These are phyloP conservation scores for Agapostemon virescens DNA, from an alignment of 2,888 invertebrate genomes.

Conservation along the genomic window DNA sequence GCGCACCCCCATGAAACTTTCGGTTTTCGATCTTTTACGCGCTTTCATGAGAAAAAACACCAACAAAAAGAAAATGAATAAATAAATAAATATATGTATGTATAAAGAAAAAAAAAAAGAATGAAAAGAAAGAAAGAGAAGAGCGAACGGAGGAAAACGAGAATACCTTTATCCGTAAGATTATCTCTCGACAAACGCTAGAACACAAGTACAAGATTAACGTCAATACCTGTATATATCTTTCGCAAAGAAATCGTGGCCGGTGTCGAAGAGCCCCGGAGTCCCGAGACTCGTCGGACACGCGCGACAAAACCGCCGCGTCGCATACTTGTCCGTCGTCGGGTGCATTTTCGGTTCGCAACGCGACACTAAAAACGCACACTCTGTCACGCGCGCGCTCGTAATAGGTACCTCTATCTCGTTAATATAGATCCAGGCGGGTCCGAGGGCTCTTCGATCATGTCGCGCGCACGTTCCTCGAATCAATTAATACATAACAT, in stretches of 20 bases:
- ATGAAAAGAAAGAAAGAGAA: neutral
- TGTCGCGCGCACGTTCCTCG: constrained; percentile 2
- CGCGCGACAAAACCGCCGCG: neutral
- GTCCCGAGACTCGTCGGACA: constrained; percentile 16
- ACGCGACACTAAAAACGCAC: constrained; percentile 51
- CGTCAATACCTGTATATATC: constrained; percentile 60
- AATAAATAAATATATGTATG: neutral
- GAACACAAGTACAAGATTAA: constrained; percentile 58
- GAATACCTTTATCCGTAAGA: constrained; percentile 26
- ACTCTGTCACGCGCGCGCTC: constrained; percentile 56
- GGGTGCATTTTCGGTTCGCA: constrained; percentile 35
- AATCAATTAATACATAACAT: constrained; percentile 36
- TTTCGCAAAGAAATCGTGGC: constrained; percentile 12
- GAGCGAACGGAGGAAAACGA: neutral
- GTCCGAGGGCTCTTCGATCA: constrained; percentile 24
- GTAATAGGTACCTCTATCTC: constrained; percentile 52
- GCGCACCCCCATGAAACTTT: constrained; percentile 39
- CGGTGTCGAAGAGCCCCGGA: constrained; percentile 23
- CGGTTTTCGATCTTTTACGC: neutral
- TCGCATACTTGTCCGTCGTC: constrained; percentile 2
- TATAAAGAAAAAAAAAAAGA: too few species aligned
- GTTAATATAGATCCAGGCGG: constrained; percentile 35
- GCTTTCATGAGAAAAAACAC: neutral
- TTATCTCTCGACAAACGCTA: constrained; percentile 28
- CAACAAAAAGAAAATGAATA: neutral